Conservation (phyloP, 2,113 vertebrate genomes). For the Cyanoramphus novaezelandiae region DNA sequence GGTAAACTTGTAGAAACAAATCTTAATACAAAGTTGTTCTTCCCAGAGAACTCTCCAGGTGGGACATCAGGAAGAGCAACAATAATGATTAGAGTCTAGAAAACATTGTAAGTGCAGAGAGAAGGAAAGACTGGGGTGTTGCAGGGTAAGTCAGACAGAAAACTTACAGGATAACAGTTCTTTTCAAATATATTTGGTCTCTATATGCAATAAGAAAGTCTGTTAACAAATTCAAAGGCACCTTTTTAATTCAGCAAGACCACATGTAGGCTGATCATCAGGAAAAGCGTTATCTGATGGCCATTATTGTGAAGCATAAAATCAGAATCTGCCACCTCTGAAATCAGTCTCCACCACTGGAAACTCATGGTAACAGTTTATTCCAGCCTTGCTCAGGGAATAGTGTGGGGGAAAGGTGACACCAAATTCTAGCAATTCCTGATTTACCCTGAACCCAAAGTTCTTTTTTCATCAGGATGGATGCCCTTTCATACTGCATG, state of each 20-base stretch:
- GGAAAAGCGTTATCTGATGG: background rate
- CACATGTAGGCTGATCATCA: background rate
- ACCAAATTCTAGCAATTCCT: background rate
- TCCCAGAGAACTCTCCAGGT: background rate
- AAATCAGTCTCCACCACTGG: background rate
- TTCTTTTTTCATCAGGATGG: background rate
- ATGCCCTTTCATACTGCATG: background rate
- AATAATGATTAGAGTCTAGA: background rate
- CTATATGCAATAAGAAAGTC: background rate
- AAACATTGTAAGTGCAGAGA: background rate
- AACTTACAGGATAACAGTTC: background rate
- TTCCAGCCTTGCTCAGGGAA: background rate
- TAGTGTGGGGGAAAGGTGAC: background rate
- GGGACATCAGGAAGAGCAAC: background rate
- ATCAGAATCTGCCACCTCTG: background rate
- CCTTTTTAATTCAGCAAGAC: background rate
- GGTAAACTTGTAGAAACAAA: constrained; percentile 74
- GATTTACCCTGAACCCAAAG: background rate
- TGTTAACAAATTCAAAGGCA: background rate
- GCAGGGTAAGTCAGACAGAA: background rate
- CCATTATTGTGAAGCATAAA: background rate
- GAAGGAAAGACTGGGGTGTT: background rate
- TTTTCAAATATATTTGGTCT: background rate
- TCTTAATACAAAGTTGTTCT: background rate
- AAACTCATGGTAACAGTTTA: background rate